Percentiles rank a stretch among this genome's conserved stretches.
Conservation (phyloP, 2,113 vertebrate genomes). For the Mesembrinibis cayennensis region DNA sequence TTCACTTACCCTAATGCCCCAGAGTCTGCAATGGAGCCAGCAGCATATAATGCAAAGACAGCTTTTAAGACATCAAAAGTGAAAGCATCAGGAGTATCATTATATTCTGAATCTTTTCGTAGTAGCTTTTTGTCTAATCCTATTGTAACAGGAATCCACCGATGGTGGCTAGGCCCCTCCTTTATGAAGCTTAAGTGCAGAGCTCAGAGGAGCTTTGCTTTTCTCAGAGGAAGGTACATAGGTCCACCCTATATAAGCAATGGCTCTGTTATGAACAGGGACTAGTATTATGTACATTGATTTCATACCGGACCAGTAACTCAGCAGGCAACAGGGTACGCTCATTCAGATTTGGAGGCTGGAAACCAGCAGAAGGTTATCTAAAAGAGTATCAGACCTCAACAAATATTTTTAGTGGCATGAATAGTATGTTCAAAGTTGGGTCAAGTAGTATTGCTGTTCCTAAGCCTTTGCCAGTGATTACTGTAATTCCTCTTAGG, state of each 20-base stretch:
- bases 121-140: slow-evolving; percentile 23
- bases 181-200: not conserved
- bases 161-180: not conserved
- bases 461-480: not conserved
- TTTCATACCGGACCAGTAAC: not conserved
- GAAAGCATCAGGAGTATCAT: slow-evolving; percentile 37
- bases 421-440: not conserved
- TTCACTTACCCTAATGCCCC: slow-evolving; percentile 65
- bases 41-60: not conserved
- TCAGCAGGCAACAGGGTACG: not conserved
- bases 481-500: not conserved
- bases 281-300: not conserved
- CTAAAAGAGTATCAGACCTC: not conserved
- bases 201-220: not conserved
- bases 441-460: not conserved
- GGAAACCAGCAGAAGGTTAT: not conserved
- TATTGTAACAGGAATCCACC: slow-evolving; percentile 21
- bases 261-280: not conserved
- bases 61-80: slow-evolving; percentile 58
- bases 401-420: not conserved
- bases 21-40: slow-evolving; percentile 48
- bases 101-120: slow-evolving; percentile 26
- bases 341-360: not conserved
- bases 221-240: not conserved
- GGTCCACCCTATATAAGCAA: not conserved